Evolutionary conservation across 2,888 invertebrate genomes (phyloP).

Genomic region (Hofmannophila pseudospretella): DNA sequence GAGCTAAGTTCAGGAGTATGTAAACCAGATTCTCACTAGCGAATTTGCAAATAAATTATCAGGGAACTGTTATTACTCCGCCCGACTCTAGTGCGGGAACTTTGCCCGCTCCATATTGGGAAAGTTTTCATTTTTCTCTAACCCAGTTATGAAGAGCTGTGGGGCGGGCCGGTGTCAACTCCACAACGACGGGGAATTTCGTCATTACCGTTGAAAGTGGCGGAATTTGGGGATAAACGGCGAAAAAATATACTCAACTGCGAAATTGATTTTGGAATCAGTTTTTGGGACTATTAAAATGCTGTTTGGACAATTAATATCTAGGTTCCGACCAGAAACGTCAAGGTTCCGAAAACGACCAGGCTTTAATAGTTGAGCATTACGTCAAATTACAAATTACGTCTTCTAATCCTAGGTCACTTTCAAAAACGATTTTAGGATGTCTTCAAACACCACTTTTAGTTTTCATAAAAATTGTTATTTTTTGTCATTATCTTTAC

Average conservation of each 20-base stretch:
- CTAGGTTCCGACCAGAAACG: no score
- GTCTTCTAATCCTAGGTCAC: no score
- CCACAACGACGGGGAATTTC: constrained; percentile 43
- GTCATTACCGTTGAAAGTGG: constrained; percentile 47
- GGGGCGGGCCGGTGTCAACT: constrained; percentile 43
- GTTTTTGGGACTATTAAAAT: no score
- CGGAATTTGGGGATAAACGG: constrained; percentile 36
- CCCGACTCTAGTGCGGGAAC: constrained; percentile 46
- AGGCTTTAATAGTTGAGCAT: no score
- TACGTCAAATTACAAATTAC: no score
- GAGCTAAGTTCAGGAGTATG: neutral
- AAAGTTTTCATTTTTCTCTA: constrained; percentile 71
- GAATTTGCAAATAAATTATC: constrained; percentile 52
- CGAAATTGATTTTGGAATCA: constrained; percentile 12
- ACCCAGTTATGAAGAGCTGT: constrained; percentile 58
- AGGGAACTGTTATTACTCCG: constrained; percentile 47
- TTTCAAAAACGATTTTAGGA: no score
- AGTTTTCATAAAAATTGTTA: no score
- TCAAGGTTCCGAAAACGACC: no score
- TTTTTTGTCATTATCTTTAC: no score
- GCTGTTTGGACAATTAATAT: no score
- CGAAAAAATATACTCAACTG: constrained; percentile 25
- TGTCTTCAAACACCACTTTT: no score
- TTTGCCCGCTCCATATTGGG: constrained; percentile 53
- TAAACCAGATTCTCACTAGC: constrained; percentile 10